Evolutionary conservation across 2,113 vertebrate species (phyloP).

Genomic region (Notothenia rossii): DNA sequence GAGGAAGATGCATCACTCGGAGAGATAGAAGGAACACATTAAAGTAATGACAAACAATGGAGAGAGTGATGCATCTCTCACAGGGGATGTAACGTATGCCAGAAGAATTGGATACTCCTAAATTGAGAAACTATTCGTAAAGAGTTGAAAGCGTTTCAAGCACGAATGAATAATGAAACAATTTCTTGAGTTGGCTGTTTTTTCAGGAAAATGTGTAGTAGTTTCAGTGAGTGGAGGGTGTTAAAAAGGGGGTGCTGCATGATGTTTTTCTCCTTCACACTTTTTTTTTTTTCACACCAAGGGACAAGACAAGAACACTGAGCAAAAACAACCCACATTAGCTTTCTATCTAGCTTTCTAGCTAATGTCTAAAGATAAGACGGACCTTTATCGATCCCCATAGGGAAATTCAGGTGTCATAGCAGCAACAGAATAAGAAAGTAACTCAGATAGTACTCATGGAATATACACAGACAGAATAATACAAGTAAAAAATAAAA

Average conservation of each 20-base stretch:
- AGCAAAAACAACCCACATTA: background rate
- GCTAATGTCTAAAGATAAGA: too few relatives aligned
- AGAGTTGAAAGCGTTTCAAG: too few relatives aligned
- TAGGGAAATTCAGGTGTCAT: too few relatives aligned
- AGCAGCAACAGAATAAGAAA: too few relatives aligned
- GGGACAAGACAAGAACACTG: background rate
- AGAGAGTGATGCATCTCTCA: background rate
- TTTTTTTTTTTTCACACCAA: background rate
- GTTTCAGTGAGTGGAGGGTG: background rate
- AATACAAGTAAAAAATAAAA: too few relatives aligned
- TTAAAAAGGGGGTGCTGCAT: background rate
- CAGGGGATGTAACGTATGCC: background rate
- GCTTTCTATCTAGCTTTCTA: background rate
- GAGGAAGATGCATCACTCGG: conserved; percentile 4
- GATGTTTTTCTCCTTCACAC: background rate
- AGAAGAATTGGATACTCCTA: background rate
- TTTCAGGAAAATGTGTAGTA: background rate
- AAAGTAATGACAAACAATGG: conserved; percentile 4
- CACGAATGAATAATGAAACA: background rate
- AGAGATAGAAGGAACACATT: conserved; percentile 2
- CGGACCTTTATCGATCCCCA: too few relatives aligned
- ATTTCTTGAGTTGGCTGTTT: background rate
- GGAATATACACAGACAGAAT: too few relatives aligned
- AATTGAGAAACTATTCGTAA: background rate
- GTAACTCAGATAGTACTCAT: too few relatives aligned